Conservation (phyloP, 2,113 vertebrate species). For the Anser cygnoides region DNA sequence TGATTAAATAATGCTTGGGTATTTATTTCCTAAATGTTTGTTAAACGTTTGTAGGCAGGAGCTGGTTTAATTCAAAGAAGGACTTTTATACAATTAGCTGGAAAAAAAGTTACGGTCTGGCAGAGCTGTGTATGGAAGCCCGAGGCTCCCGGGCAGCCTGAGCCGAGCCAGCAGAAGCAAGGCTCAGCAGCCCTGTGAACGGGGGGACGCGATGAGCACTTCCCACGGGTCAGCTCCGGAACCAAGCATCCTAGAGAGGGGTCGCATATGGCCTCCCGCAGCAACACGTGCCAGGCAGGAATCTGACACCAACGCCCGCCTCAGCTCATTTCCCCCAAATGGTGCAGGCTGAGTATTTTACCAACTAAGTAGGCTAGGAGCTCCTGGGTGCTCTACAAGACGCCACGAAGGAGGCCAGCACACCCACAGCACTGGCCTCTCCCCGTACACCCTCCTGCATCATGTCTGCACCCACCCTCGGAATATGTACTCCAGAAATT, state of each 20-base stretch:
- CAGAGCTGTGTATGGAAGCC: neutral
- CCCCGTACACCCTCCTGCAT: neutral
- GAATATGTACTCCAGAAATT: neutral
- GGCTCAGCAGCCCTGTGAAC: neutral
- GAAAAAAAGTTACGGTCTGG: neutral
- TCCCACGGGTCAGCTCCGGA: neutral
- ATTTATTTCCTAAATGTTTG: conserved; percentile 16
- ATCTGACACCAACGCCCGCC: neutral
- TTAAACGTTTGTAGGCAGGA: neutral
- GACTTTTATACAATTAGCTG: neutral
- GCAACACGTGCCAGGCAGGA: no score
- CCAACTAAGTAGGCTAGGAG: no score
- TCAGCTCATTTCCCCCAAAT: neutral
- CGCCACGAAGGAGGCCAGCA: neutral
- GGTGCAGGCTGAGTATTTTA: neutral
- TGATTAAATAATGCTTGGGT: neutral
- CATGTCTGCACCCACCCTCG: no score
- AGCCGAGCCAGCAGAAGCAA: neutral
- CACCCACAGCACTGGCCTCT: neutral
- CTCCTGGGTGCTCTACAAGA: neutral
- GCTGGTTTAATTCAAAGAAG: conserved; percentile 8
- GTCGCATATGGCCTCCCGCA: no score
- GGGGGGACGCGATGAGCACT: fast-evolving
- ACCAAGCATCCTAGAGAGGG: no score
- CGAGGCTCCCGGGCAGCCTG: neutral